Percentiles rank a stretch among this genome's conserved stretches.
Evolutionary conservation across 2,113 vertebrate genomes (phyloP).

Genomic region (Odocoileus virginianus): DNA sequence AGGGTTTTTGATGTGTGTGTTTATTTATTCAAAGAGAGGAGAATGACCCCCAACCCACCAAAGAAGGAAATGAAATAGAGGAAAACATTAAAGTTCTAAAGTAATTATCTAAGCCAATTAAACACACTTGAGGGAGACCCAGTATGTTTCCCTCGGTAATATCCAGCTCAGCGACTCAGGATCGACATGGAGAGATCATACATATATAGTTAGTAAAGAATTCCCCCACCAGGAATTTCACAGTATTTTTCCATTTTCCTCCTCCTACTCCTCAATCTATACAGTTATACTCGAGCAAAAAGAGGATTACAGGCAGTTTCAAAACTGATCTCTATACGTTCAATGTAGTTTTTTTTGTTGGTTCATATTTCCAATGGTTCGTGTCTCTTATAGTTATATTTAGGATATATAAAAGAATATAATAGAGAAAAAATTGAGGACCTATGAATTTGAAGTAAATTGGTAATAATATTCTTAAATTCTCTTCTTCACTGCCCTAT

Average conservation of each 20-base stretch:
- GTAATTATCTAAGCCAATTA: neutral
- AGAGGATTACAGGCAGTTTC: neutral
- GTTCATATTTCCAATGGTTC: neutral
- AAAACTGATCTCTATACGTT: neutral
- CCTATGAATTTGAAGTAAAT: slow-evolving; percentile 14
- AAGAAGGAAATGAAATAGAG: neutral
- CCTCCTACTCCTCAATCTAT: neutral
- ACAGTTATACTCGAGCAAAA: neutral
- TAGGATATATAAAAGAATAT: neutral
- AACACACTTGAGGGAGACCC: neutral
- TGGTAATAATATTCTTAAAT: neutral
- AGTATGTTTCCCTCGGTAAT: neutral
- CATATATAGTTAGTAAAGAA: neutral
- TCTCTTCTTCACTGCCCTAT: neutral
- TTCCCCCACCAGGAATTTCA: neutral
- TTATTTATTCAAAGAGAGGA: slow-evolving; percentile 1
- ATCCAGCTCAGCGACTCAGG: neutral
- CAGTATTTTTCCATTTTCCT: neutral
- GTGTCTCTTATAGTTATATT: neutral
- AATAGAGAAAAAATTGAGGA: neutral
- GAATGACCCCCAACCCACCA: no score
- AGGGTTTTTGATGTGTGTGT: neutral
- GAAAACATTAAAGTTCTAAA: neutral
- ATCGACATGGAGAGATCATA: neutral
- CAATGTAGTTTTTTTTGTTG: neutral